phyloP scores from a whole-genome alignment of 2,113 vertebrate species.

The Scatophagus argus region DNA sequence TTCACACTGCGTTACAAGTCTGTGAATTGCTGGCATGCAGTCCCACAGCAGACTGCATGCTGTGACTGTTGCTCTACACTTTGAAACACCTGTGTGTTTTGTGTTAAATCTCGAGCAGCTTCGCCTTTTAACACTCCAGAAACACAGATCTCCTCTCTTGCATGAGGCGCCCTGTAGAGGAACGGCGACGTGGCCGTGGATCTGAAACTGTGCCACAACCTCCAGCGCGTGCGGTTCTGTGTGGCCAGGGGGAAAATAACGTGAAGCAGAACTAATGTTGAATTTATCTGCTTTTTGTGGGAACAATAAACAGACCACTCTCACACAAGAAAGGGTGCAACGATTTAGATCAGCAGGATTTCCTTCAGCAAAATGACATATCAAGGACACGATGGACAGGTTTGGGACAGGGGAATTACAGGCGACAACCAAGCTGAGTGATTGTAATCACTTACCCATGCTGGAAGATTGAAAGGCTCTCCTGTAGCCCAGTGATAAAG shows the following conservation, averaged over 20 bases:
- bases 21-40: background rate
- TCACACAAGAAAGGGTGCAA: background rate
- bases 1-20: constrained; percentile 36
- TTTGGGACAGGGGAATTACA: no score
- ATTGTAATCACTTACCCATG: no score
- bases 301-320: background rate
- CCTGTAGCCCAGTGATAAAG: no score
- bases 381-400: no score
- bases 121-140: constrained; percentile 23
- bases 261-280: constrained; percentile 3
- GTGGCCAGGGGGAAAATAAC: background rate
- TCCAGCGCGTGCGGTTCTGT: background rate
- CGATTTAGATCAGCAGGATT: background rate
- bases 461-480: no score
- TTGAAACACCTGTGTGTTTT: constrained; percentile 3
- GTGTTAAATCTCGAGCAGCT: constrained; percentile 3
- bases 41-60: constrained; percentile 9
- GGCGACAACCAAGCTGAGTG: no score
- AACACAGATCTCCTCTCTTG: constrained; percentile 26
- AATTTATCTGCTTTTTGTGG: background rate
- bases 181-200: background rate
- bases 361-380: background rate
- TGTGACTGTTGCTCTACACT: constrained; percentile 8
- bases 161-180: constrained; percentile 4
- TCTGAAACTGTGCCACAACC: constrained; percentile 4